Conservation (phyloP, 1,140 invertebrate genomes). For the Alviniconcha marisindica region DNA sequence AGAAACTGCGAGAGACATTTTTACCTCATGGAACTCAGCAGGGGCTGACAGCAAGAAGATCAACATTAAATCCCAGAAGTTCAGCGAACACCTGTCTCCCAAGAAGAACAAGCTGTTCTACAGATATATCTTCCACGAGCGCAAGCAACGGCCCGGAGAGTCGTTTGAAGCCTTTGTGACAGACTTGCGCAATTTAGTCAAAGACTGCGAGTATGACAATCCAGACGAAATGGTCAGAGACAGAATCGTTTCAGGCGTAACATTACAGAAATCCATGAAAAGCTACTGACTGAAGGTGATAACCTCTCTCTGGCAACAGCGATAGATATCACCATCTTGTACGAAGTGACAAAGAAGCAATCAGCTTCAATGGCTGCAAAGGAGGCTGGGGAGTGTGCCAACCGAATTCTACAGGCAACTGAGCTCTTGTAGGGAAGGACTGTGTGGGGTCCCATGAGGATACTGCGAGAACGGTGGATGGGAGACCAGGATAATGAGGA, state of each 20-base stretch:
- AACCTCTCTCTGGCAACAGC: background rate
- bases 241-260: background rate
- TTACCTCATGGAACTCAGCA: background rate
- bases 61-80: background rate
- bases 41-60: background rate
- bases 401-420: no score
- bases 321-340: background rate
- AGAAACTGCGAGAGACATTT: background rate
- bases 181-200: background rate
- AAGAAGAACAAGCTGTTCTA: background rate
- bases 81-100: background rate
- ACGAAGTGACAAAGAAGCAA: background rate
- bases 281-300: background rate
- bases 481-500: no score
- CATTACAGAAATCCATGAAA: constrained; percentile 5
- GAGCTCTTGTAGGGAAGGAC: no score
- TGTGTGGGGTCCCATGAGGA: no score
- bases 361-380: background rate
- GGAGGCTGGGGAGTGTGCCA: no score
- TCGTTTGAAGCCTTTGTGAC: background rate
- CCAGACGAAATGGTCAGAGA: background rate
- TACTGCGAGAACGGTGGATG: no score
- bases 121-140: background rate
- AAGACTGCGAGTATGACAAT: background rate
- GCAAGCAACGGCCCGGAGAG: background rate